These are phyloP conservation scores for Trichosurus vulpecula DNA, from an alignment of 2,797 vertebrate species.

Conservation along the genomic window DNA sequence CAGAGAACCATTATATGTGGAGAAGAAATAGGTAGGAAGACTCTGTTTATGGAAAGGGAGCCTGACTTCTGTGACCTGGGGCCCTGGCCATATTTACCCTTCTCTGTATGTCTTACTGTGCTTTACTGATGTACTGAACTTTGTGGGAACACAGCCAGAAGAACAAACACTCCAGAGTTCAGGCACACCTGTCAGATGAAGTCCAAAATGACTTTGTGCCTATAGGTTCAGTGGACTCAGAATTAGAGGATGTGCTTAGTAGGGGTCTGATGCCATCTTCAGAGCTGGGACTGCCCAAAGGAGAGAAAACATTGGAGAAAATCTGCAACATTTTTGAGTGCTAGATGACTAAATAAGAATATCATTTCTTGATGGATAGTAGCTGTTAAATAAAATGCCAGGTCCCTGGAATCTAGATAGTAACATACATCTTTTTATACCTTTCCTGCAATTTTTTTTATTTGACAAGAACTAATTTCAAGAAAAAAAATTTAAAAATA, in stretches of 20 bases:
- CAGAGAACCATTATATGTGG: background rate
- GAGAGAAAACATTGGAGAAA: background rate
- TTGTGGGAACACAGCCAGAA: background rate
- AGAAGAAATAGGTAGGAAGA: background rate
- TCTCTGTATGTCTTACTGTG: background rate
- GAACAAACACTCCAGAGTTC: background rate
- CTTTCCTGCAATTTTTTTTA: background rate
- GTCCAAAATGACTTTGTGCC: background rate
- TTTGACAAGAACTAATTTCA: background rate
- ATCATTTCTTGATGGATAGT: background rate
- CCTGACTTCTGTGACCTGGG: background rate
- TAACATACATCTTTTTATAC: background rate
- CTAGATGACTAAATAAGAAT: background rate
- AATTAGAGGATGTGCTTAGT: background rate
- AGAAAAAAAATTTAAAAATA: background rate
- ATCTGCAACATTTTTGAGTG: background rate
- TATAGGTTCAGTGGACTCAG: background rate
- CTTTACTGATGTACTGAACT: background rate
- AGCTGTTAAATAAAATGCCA: background rate
- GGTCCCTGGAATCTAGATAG: background rate
- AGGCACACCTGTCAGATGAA: background rate
- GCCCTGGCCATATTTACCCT: background rate
- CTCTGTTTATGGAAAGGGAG: background rate
- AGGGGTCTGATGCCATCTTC: background rate
- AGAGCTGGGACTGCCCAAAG: background rate